phyloP scores from a whole-genome alignment of 1,140 invertebrate genomes.

The Pentalonia nigronervosa region DNA sequence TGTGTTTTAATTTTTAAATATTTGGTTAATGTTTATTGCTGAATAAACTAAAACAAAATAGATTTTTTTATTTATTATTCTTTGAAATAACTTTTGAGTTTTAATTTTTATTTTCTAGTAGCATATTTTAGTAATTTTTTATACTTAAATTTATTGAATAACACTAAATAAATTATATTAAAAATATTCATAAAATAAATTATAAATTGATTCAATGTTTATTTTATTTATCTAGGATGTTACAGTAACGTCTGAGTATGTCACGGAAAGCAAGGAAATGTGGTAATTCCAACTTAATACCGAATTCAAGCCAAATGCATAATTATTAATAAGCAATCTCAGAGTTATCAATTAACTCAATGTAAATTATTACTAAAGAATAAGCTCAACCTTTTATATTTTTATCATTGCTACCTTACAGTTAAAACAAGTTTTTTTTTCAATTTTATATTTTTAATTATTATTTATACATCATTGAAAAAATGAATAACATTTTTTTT shows the following conservation, averaged over 20 bases:
- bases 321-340: neutral
- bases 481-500: neutral
- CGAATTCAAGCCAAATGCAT: neutral
- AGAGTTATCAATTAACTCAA: neutral
- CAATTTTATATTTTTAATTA: too few species aligned
- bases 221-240: constrained; percentile 8
- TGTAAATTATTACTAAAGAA: neutral
- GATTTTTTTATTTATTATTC: too few species aligned
- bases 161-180: too few species aligned
- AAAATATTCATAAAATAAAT: neutral
- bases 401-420: neutral
- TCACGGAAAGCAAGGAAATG: neutral
- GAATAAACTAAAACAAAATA: neutral
- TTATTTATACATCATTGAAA: neutral
- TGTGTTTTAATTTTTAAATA: neutral
- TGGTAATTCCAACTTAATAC: neutral
- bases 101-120: too few species aligned
- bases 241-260: neutral
- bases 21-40: neutral
- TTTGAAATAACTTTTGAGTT: too few species aligned
- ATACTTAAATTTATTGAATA: too few species aligned
- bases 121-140: too few species aligned
- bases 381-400: neutral
- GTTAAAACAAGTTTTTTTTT: neutral
- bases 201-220: neutral